A percentile compares a stretch with the other conserved stretches of the same genome.
Conservation (phyloP, 1,140 invertebrate species). For the Catajapyx aquilonaris region DNA sequence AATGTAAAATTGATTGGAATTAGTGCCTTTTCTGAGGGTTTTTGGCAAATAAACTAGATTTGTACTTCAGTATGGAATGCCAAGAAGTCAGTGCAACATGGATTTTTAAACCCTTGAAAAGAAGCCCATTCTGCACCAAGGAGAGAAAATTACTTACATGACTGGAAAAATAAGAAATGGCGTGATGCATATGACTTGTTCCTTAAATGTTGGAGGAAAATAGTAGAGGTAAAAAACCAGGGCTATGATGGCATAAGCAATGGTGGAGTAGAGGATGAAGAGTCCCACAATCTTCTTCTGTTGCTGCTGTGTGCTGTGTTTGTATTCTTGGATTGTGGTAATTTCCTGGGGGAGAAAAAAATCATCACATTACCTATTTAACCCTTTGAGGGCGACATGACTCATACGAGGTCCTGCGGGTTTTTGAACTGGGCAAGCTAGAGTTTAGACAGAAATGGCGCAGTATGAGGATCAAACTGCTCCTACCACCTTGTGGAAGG, state of each 20-base stretch:
- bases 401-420: no score
- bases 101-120: constrained; percentile 6
- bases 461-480: no score
- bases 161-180: constrained; percentile 53
- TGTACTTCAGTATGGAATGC: constrained; percentile 5
- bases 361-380: no score
- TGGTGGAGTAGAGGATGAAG: constrained; percentile 54
- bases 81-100: constrained; percentile 5
- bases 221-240: constrained; percentile 58
- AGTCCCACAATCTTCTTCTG: constrained; percentile 58
- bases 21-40: constrained; percentile 2
- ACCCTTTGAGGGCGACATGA: no score
- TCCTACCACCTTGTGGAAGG: no score
- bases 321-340: constrained; percentile 53
- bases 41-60: constrained; percentile 11
- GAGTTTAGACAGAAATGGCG: no score
- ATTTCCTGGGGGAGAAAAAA: constrained; percentile 36
- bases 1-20: constrained; percentile 1
- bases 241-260: constrained; percentile 52
- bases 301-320: constrained; percentile 47
- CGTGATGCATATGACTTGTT: constrained; percentile 44
- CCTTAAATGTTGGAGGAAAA: constrained; percentile 39
- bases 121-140: constrained; percentile 9
- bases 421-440: no score
- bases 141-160: constrained; percentile 37